Percentiles rank a stretch among this genome's conserved stretches.
phyloP scores from a whole-genome alignment of 1,140 invertebrate genomes.

The Heliconius eleuchia region DNA sequence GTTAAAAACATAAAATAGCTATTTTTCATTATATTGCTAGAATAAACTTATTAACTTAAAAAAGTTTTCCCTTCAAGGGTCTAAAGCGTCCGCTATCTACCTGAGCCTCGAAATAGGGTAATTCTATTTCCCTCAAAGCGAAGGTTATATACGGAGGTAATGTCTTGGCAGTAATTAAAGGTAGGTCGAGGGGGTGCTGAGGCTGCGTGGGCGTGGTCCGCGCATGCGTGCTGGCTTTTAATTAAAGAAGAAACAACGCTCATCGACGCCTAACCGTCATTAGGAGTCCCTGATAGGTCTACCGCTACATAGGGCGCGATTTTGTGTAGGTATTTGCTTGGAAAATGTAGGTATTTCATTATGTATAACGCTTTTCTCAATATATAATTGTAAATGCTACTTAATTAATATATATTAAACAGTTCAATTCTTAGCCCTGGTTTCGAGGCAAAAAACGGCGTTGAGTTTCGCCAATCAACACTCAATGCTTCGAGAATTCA shows the following conservation, averaged over 20 bases:
- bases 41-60: conserved; percentile 9
- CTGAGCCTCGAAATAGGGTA: conserved; percentile 31
- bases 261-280: conserved; percentile 75
- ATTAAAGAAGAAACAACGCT: conserved; percentile 67
- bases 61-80: background rate
- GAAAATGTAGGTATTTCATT: conserved; percentile 19
- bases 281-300: conserved; percentile 52
- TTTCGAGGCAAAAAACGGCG: no score
- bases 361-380: background rate
- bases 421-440: no score
- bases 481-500: no score
- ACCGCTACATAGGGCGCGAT: conserved; percentile 42
- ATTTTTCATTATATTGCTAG: no score
- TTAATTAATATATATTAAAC: background rate
- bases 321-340: conserved; percentile 33
- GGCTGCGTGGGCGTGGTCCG: conserved; percentile 72
- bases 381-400: background rate
- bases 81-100: background rate
- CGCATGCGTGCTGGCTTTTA: conserved; percentile 72
- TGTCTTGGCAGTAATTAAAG: conserved; percentile 79
- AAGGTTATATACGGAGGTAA: conserved; percentile 68
- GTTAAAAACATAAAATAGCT: no score
- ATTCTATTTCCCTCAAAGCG: conserved; percentile 43
- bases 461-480: no score
- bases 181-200: conserved; percentile 52